These are phyloP conservation scores for Meiosimyza decipiens DNA, from an alignment of 2,888 invertebrate species.

Conservation along the genomic window DNA sequence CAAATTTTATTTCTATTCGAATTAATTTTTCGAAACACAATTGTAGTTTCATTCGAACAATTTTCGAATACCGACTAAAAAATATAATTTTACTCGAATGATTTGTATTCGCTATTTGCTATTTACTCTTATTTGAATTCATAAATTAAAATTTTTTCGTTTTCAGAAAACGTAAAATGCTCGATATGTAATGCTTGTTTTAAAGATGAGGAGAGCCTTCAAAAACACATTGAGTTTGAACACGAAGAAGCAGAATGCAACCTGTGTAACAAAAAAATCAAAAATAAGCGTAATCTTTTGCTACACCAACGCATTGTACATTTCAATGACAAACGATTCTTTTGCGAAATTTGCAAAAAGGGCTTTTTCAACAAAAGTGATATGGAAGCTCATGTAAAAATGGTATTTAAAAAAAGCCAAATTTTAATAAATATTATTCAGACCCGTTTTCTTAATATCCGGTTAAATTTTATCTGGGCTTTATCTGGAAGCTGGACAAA, in stretches of 20 bases:
- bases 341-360: slow-evolving; percentile 58
- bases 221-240: slow-evolving; percentile 54
- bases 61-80: no score
- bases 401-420: slow-evolving; percentile 41
- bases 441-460: not conserved
- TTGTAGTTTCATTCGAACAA: no score
- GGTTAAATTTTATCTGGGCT: not conserved
- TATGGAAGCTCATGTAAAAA: slow-evolving; percentile 55
- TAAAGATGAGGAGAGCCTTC: slow-evolving; percentile 51
- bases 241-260: slow-evolving; percentile 57
- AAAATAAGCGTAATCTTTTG: slow-evolving; percentile 57
- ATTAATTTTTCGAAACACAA: no score
- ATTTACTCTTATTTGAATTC: no score
- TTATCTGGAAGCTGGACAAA: no score
- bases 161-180: slow-evolving; percentile 53
- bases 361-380: slow-evolving; percentile 63
- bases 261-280: slow-evolving; percentile 55
- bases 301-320: slow-evolving; percentile 61
- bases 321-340: slow-evolving; percentile 56
- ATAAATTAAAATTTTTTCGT: not conserved
- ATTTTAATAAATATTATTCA: not conserved
- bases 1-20: no score
- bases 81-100: no score
- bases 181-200: slow-evolving; percentile 53
- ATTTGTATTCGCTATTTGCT: no score